Evolutionary conservation across 1,140 invertebrate species (phyloP), one percentile per base, ranked within the genome.

Genomic region (Dendrolimus punctatus): DNA sequence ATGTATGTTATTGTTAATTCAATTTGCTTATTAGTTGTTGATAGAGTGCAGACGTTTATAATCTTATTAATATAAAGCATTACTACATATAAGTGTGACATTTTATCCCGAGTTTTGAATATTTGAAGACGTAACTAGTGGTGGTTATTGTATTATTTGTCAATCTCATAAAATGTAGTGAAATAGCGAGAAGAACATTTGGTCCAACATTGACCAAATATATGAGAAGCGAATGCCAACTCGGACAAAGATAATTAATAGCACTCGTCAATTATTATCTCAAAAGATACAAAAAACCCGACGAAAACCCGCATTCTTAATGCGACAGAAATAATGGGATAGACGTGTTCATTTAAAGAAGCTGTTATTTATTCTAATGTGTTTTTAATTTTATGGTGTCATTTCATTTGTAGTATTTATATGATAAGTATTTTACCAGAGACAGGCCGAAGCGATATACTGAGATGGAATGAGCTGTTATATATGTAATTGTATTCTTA

Each of bases 271-370:
- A 69, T 71, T 62, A 58, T 60, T 60, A 58, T 57, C 43, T 9
- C 38, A 65, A 63, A 55, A 58, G 53, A 51, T 44, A 52, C 53
- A 56, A 60, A 64, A 64, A 64, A 56, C 44, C 10, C 49, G 41
- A 10, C 51, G 54, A 65, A 52, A 43, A 54, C 49, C 55, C 52
- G 51, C 62, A 65, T 64, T 62, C 51, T 44, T 46, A 23, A 62
- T 53, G 62, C 51, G 62, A 62, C 40, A 46, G 53, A 41, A 37
- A 60, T 57, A 57, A 62, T 62, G 55, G 53, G 48, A 49, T 48
- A 46, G 55, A 73, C 46, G 57, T 63, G 62, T 73, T 66, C 66
- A 70, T 70, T 69, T 65, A 40, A 56, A 61, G 46, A 51, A 23
- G 23, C 23, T 50, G n/a, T 43, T 40, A 44, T 54, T 56, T 55